Base-by-base conservation (phyloP, 2,888 invertebrate genomes). In the Lasioglossum malachurum region DNA sequence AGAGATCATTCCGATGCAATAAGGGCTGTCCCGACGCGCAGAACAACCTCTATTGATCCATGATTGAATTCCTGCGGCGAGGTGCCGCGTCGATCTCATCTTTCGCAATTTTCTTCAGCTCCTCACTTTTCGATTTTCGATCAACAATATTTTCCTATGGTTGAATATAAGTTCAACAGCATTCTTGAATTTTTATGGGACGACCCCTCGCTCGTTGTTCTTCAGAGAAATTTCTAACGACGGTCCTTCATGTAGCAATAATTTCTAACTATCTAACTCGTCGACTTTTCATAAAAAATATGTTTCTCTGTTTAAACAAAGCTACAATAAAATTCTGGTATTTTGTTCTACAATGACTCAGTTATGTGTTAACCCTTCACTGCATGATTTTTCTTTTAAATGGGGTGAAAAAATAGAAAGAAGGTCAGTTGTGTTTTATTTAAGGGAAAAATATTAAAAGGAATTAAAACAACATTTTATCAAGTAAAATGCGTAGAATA, bases 31-130 rank as follows among this genome's bases (percentile, higher is more conserved):
- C 16, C 53, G 53, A 19, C 23, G 46, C 23, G 19, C 41, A 35
- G 73, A 14, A 19, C 35, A 19, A 44, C 57, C 27, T 78, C 38
- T n/a, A 72, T 81, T 35, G 81, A 81, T 78, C n/a, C 44, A 71
- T 71, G 31, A 38, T 35, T 19, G 46, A 41, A 49, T 69, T 41
- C 67, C 23, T 41, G 38, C 27, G 69, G 4, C 38, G 38, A 38
- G 38, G 3, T 53, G 53, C 8, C 53, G 23, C 53, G 53, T 3
- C 23, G 53, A 10, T 53, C 23, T 53, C 53, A n/a, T 53, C 53
- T 53, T n/a, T 53, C 53, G 23, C 53, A 53, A 53, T 53, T 53
- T 53, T 53, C 53, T 3, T 3, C 23, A 10, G 53, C 53, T 8
- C 2, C 49, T 53, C 49, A 3, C 53, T n/a, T 3, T 53, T 53